phyloP scores from a whole-genome alignment of 2,797 vertebrate species.

The Spinus pinus region DNA sequence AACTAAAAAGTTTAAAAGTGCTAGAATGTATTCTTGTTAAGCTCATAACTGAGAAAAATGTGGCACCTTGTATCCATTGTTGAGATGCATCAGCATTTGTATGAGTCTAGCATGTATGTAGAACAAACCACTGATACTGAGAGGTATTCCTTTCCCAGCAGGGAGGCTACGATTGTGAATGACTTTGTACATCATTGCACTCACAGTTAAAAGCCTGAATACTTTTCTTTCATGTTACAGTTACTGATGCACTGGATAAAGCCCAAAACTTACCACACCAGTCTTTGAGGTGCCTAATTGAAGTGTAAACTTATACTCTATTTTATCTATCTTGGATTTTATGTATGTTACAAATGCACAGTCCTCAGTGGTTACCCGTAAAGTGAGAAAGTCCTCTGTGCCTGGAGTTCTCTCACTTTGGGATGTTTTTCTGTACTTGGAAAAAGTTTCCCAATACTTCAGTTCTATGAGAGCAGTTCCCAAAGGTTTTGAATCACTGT shows the following conservation, averaged over 20 bases:
- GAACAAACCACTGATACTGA: neutral
- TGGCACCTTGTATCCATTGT: neutral
- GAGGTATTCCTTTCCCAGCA: neutral
- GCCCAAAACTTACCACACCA: neutral
- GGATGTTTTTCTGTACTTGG: neutral
- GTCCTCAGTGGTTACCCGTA: neutral
- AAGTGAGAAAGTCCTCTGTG: neutral
- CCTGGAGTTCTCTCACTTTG: neutral
- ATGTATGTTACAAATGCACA: neutral
- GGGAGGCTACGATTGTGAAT: neutral
- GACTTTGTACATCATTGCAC: neutral
- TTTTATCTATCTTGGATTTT: neutral
- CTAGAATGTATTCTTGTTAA: neutral
- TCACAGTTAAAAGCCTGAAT: neutral
- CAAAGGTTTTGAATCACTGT: neutral
- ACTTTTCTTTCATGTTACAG: neutral
- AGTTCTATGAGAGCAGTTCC: neutral
- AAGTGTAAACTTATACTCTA: neutral
- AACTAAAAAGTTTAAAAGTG: neutral
- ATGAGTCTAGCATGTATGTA: neutral
- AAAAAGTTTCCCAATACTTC: neutral
- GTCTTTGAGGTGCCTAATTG: neutral
- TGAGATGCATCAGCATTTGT: neutral
- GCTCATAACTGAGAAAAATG: neutral
- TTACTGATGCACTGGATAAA: neutral